phyloP scores from a whole-genome alignment of 2,797 vertebrate species.

The Pachyuromys duprasi region DNA sequence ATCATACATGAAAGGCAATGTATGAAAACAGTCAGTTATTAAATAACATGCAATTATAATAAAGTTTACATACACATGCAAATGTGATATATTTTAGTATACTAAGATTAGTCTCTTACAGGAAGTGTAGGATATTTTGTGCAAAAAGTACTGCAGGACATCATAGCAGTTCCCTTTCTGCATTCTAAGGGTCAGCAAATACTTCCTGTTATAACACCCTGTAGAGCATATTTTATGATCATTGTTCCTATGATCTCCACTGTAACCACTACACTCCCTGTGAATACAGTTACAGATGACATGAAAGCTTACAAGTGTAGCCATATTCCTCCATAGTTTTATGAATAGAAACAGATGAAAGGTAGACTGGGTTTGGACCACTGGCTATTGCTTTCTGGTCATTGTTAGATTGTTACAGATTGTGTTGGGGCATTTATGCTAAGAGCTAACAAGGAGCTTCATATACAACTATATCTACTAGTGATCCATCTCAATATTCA shows the following conservation, averaged over 20 bases:
- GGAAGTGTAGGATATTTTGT: not conserved
- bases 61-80: too few species aligned
- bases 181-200: not conserved
- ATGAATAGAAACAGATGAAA: not conserved
- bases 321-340: not conserved
- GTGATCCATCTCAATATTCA: not conserved
- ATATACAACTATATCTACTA: not conserved
- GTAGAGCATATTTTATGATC: not conserved
- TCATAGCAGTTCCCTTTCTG: not conserved
- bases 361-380: not conserved
- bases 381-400: not conserved
- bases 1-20: not conserved
- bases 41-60: not conserved
- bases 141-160: not conserved
- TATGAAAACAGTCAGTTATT: not conserved
- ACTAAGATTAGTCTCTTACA: not conserved
- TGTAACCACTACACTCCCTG: not conserved
- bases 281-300: not conserved
- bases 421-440: not conserved
- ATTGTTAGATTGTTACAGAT: not conserved
- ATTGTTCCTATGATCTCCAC: not conserved
- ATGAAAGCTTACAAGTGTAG: not conserved
- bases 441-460: not conserved
- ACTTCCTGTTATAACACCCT: not conserved
- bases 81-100: not conserved